Base-by-base conservation (phyloP, 2,113 vertebrate genomes). In the Lampris megalopsis region DNA sequence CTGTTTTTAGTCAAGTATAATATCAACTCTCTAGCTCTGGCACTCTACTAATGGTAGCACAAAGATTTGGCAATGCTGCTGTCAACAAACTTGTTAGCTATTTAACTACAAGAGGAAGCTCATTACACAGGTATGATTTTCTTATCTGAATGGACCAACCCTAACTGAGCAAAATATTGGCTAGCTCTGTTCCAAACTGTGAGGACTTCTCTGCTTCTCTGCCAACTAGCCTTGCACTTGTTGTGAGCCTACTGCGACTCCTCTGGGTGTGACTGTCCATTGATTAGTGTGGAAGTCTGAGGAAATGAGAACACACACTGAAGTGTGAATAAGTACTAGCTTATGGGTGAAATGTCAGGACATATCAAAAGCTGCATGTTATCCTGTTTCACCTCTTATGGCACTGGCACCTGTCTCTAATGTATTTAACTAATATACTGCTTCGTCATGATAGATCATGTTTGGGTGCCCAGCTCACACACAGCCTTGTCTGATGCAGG, bases 361-460 rank as follows among this genome's bases (percentile, higher is more conserved):
- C 13, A 63, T 63, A 63, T 52, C 9, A 52, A 43, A 38, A 63
- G 48, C 41, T 13, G 3, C 53, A 63, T 9, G 49, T 35, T 36
- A 49, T 42, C 37, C 24, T 9, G 11, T 61, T 50, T 49, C 11
- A 13, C 9, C 40, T 57, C 52, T 24, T 13, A 43, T 53, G 8
- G n/a, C 4, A 42, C 24, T 35, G 38, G 66, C 8, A 8, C 40
- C 38, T 8, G 0, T 47, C 71, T 73, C 43, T 8, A 11, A 60
- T 61, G n/a, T 53, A n/a, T 53, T 7, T 54, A 54, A 73, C 45
- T 60, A 35, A 38, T 68, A 42, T 56, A 71, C 24, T 68, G 40
- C n/a, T 24, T 6, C 9, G 24, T 59, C 68, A 9, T 50, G 48
- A 49, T 50, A 47, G 47, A 24, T 65, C 63, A 49, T 59, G 68